phyloP scores from a whole-genome alignment of 2,797 vertebrate species.

The Sebastes taczanowskii region DNA sequence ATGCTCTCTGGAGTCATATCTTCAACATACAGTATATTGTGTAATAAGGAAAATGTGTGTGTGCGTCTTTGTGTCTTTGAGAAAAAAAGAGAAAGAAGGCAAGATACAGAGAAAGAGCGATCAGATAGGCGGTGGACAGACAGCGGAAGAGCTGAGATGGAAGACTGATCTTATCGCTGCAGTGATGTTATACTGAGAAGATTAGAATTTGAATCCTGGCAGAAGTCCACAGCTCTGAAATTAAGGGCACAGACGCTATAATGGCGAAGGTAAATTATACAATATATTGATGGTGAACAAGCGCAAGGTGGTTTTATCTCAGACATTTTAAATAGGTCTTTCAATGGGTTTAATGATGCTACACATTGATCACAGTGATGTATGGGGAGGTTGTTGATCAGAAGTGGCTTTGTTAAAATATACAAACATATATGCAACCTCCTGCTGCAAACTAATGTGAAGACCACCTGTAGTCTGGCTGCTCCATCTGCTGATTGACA shows the following conservation, averaged over 20 bases:
- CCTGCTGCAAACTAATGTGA: neutral
- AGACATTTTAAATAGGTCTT: constrained; percentile 22
- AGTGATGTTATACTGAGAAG: constrained; percentile 61
- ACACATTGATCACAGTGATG: constrained; percentile 4
- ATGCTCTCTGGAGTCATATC: constrained; percentile 21
- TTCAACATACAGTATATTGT: neutral
- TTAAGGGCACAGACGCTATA: constrained; percentile 32
- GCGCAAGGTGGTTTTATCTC: neutral
- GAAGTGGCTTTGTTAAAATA: constrained; percentile 2
- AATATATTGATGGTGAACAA: neutral
- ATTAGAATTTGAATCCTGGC: constrained; percentile 67
- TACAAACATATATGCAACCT: neutral
- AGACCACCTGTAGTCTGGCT: constrained; percentile 3
- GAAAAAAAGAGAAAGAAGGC: constrained; percentile 22
- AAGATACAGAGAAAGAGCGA: constrained; percentile 52
- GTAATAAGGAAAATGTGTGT: neutral
- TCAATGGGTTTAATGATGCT: constrained; percentile 27
- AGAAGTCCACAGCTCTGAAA: constrained; percentile 45
- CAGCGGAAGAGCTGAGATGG: constrained; percentile 65
- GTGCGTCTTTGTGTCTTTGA: constrained; percentile 31
- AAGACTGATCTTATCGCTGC: constrained; percentile 64
- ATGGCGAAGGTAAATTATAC: constrained; percentile 18
- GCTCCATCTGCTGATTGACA: constrained; percentile 45
- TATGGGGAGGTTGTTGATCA: neutral
- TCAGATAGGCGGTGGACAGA: constrained; percentile 65